Percentiles rank a stretch among this genome's conserved stretches.
These are phyloP conservation scores for Pteruthius melanotis DNA, from an alignment of 2,113 vertebrate genomes.

Conservation along the genomic window DNA sequence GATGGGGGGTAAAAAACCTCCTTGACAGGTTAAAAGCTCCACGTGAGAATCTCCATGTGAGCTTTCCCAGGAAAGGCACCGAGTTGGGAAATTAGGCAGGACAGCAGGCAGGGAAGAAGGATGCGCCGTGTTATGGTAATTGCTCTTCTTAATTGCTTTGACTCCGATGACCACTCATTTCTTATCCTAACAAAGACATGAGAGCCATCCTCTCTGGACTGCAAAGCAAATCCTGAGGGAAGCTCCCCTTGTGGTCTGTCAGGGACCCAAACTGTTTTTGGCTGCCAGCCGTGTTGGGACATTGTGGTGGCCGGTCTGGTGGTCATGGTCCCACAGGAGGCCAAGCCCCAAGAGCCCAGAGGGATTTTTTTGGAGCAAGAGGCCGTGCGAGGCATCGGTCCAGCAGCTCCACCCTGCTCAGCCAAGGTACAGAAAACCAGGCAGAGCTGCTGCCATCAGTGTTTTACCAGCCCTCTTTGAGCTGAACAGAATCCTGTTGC, in stretches of 20 bases:
- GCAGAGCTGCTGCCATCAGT: neutral
- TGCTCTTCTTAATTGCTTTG: constrained; percentile 59
- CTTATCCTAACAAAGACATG: neutral
- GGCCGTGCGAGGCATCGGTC: fast-evolving
- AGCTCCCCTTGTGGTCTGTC: neutral
- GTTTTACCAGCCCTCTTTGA: neutral
- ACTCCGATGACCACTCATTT: constrained; percentile 27
- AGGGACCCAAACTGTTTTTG: fast-evolving
- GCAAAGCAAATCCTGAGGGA: neutral
- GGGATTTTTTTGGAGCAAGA: neutral
- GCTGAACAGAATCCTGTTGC: neutral
- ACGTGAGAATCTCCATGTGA: fast-evolving
- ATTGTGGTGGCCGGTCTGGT: fast-evolving
- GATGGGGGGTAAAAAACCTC: neutral
- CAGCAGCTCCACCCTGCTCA: neutral
- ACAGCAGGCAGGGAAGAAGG: constrained; percentile 27
- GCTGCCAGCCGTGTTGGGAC: neutral
- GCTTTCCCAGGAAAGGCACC: neutral
- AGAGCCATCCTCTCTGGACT: neutral
- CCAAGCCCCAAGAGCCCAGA: neutral
- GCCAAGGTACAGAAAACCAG: neutral
- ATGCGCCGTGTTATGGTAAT: constrained; percentile 17
- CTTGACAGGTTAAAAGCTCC: neutral
- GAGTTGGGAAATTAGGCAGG: neutral
- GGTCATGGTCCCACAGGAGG: fast-evolving